A percentile compares a stretch with the other conserved stretches of the same genome.
These are phyloP conservation scores for Microtus ochrogaster DNA, from an alignment of 2,113 vertebrate genomes.

Conservation along the genomic window DNA sequence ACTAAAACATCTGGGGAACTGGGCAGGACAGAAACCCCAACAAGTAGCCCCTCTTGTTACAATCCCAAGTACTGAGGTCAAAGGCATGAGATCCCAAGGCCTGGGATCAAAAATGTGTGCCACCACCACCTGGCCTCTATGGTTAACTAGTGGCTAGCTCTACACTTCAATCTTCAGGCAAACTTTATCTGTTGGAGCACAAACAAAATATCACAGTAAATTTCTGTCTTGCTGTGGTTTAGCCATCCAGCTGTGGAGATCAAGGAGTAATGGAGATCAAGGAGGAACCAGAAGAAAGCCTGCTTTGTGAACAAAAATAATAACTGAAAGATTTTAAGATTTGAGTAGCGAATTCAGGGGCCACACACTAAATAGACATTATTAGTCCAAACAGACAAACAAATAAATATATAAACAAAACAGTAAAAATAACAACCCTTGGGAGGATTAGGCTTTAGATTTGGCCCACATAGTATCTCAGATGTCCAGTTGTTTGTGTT, in stretches of 20 bases:
- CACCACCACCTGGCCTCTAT: no score
- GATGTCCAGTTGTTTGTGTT: background rate
- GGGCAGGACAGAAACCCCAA: no score
- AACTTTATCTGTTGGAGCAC: no score
- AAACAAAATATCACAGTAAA: no score
- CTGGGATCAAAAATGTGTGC: no score
- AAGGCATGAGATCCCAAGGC: no score
- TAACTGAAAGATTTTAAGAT: background rate
- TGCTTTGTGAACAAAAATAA: slow-evolving; percentile 21
- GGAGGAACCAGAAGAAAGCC: background rate
- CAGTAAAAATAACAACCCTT: background rate
- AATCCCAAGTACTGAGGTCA: no score
- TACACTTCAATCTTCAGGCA: no score
- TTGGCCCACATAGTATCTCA: background rate
- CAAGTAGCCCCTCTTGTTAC: no score
- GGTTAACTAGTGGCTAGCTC: no score
- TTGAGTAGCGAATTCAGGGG: background rate
- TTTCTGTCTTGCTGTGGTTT: background rate
- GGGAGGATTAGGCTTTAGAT: background rate
- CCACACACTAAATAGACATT: background rate
- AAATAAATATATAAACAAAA: background rate
- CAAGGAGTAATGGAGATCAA: background rate
- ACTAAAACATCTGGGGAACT: no score
- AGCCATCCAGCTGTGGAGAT: background rate
- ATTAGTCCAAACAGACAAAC: background rate